Base-by-base conservation (phyloP, 2,797 vertebrate species). In the Eulemur coronatus region DNA sequence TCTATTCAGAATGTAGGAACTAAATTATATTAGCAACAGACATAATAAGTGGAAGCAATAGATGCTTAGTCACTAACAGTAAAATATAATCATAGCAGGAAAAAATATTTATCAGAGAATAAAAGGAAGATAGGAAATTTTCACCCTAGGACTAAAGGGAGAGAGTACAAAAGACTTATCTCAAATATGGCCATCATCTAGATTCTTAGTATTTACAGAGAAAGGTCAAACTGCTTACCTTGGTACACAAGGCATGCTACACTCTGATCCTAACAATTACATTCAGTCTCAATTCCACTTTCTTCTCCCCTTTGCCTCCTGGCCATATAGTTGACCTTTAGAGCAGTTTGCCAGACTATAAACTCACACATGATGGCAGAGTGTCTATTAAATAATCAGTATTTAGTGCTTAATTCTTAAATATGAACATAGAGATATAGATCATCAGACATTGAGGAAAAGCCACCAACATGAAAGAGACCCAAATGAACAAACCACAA, bases 1-100 rank as follows among this genome's bases (percentile, higher is more conserved):
- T 46, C 41, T 48, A 70, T 52, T 93, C 46, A 91, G 52, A 97
- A 96, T 75, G 41, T 35, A 96, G 63, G 38, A 95, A 80, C 18
- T 67, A 72, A 86, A 82, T 63, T 85, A 88, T 9, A 35, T 55
- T 85, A 61, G 52, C n/a, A 48, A 91, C 30, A 52, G 6, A 69
- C 76, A 85, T 12, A 33, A 38, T 14, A 88, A 67, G 22, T 55
- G 15, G 50, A 95, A 79, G 38, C 48, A 79, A 82, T 9, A 55
- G 48, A 50, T 78, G 50, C 67, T 93, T 70, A 91, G 55, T 88
- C 89, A 78, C 57, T 73, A 76, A 85, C 55, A 50, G 33, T 84
- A 76, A 84, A 97, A 65, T 78, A 43, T 30, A 75, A 84, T 92
- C 46, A 79, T 46, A 87, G 11, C 30, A 70, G 46, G n/a, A 48